Conservation (phyloP, 1,140 invertebrate genomes). For the Homalodisca vitripennis region DNA sequence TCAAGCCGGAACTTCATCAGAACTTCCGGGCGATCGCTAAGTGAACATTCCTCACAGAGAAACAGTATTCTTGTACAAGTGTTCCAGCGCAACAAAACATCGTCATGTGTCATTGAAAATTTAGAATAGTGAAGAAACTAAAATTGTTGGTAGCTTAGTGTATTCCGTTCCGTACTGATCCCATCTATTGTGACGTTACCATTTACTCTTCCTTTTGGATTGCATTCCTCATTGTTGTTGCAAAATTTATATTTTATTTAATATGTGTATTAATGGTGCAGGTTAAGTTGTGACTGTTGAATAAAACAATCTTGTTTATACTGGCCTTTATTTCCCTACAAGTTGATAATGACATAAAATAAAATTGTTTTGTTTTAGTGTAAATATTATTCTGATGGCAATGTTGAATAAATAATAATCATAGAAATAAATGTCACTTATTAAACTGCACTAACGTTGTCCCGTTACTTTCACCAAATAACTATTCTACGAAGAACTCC, state of each 20-base stretch:
- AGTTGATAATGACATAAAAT: no score
- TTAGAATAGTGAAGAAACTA: constrained; percentile 1
- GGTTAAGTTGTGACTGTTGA: constrained; percentile 14
- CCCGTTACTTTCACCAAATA: no score
- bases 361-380: no score
- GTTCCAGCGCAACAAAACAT: background rate
- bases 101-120: constrained; percentile 12
- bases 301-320: constrained; percentile 15
- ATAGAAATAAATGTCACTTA: no score
- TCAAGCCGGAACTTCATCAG: constrained; percentile 85
- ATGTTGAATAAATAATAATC: no score
- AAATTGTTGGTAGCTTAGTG: background rate
- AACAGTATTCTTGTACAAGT: constrained; percentile 8
- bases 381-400: no score
- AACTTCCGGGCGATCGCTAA: constrained; percentile 58
- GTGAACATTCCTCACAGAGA: constrained; percentile 12
- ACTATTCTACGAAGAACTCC: no score
- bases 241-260: constrained; percentile 10
- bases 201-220: background rate
- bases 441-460: no score
- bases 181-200: constrained; percentile 2
- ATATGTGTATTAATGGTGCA: constrained; percentile 7
- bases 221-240: background rate
- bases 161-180: background rate
- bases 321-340: no score